Evolutionary conservation across 2,888 invertebrate species (phyloP), one percentile per base, ranked within the genome.

Genomic region (Tachina lurida): DNA sequence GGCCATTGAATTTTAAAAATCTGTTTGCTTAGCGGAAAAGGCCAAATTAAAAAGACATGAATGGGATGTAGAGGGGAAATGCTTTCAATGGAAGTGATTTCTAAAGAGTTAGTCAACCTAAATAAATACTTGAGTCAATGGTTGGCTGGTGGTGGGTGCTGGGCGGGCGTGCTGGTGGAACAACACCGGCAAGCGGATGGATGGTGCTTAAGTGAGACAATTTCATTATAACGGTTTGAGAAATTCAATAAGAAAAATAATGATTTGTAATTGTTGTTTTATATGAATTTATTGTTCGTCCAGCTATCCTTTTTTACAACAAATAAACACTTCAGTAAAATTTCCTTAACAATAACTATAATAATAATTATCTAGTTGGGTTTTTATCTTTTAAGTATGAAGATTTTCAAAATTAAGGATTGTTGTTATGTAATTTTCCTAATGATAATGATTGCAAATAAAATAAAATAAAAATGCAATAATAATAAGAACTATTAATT

Each of bases 161-260:
- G 47, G 49, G 56, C 52, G 41, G 31, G 56, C 52, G 19, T 58
- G 19, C 19, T 41, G 43, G 39, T 31, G 39, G 65, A 17, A 22
- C 3, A 39, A 39, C 3, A 17, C 13, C 62, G 45, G 56, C n/a
- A 60, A 2, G 10, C 79, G 84, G 45, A 73, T 81, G 84, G 45
- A 73, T 81, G 83, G 10, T 70, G 17, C 76, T 84, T 83, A 88
- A 88, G 87, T 82, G 84, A 74, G 68, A 83, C 83, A 86, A 87
- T 87, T 87, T 85, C 87, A 87, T 87, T 87, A 85, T 85, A 87
- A 84, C 73, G 79, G 67, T 77, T 87, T 86, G 86, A 85, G 77
- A 84, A 84, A 75, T 54, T 78, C 68, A 74, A 63, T 73, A 56
- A 39, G 58, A 22, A 76, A 73, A 60, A 74, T 77, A 74, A 84